Evolutionary conservation across 2,888 invertebrate species (phyloP), one percentile per base, ranked within the genome.

Genomic region (Ctena decussata): DNA sequence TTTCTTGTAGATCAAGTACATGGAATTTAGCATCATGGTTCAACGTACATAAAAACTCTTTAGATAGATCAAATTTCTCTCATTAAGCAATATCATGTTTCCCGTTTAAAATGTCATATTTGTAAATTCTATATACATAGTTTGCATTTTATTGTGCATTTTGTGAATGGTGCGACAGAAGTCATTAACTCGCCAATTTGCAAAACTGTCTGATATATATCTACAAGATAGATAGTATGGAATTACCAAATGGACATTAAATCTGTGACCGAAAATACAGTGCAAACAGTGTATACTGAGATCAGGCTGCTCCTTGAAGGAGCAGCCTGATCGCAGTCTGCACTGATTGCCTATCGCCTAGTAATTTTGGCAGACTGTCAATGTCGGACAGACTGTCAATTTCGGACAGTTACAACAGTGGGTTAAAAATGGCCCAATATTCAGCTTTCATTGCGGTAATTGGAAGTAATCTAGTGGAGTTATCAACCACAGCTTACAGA

Each of bases 141-240:
- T 60, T 60, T 60, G 60, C 30, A 53, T 60, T 60, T 60, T 60
- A 60, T 60, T 27, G 2, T 60, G 60, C 60, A 49, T 74, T 78
- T 78, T 70, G n/a, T 60, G 60, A 37, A 30, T 74, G 74, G 39
- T n/a, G 35, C 32, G 78, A 75, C 69, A 57, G 57, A 78, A 78
- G 77, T 78, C 82, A 80, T 84, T 84, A 71, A 77, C 76, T 76
- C 84, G 18, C 53, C 72, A 80, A 84, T 84, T 84, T 84, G 84
- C 80, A 73, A 37, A 80, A 65, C 79, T 80, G 73, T 76, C 76
- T 44, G 84, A 84, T 84, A 84, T 32, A 24, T 77, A 80, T 80
- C 60, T 60, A 60, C 8, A 60, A 8, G 70, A 70, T 49, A 21
- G 21, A 49, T 41, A 41, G 41, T 11, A 15, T 6, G 6, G 15